Evolutionary conservation across 1,140 invertebrate species (phyloP), one percentile per base, ranked within the genome.

Genomic region (Calliphora vicina): DNA sequence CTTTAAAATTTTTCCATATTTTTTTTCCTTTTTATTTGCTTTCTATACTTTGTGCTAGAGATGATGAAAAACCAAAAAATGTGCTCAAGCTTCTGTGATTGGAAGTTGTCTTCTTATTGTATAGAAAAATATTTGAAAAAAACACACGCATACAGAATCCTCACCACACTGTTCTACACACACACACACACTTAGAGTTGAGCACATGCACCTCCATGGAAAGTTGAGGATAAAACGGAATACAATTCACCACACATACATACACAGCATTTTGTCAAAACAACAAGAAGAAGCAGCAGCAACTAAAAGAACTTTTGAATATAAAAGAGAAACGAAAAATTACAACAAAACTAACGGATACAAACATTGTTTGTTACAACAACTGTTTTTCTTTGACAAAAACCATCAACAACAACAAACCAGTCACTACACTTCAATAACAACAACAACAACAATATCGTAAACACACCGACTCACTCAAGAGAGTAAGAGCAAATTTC

Each of bases 31-130:
- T 3, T 8, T 23, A 2, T 45, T 45, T 6, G 12, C 4, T 45
- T 45, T 45, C 12, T 8, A 29, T 45, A 6, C 43, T 67, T 67
- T 20, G 20, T 67, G 57, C 57, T 67, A 9, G 9, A 67, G n/a
- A 23, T 23, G 57, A 0, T 23, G n/a, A 20, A 57, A 57, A 57
- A 50, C 2, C 3, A 50, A 12, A 67, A 67, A 67, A 67, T 67
- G 5, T 67, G 57, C 57, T 67, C 20, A 4, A 67, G 8, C n/a
- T 67, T 67, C 57, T 67, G 23, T 67, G 57, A 67, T 20, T 67
- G 57, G n/a, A 67, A 67, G 57, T 67, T 67, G 57, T 23, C 57
- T 67, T 67, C 57, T 67, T 67, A n/a, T 67, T 67, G 57, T 67
- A 67, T 67, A 67, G 57, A 67, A 67, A n/a, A n/a, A 67, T 67